A percentile compares a stretch with the other conserved stretches of the same genome.
Conservation (phyloP, 2,888 invertebrate species). For the Synanthedon tipuliformis region DNA sequence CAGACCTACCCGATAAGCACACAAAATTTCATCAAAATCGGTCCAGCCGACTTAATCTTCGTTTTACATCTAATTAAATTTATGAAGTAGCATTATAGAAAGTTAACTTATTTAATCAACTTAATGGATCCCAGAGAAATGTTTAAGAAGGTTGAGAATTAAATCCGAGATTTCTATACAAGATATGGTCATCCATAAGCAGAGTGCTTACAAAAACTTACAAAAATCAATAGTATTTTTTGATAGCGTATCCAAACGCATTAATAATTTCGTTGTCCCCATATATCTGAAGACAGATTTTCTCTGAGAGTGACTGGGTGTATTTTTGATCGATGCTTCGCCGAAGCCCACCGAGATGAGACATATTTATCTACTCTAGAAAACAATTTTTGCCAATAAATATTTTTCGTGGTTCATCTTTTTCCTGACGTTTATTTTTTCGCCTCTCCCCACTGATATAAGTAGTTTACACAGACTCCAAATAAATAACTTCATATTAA, state of each 20-base stretch:
- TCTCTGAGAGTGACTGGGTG: conserved; percentile 30
- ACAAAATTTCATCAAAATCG: too few relatives aligned
- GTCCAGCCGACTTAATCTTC: too few relatives aligned
- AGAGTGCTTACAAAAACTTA: too few relatives aligned
- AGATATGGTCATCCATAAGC: too few relatives aligned
- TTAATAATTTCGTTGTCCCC: conserved; percentile 3
- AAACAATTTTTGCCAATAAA: conserved; percentile 38
- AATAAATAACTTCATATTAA: too few relatives aligned
- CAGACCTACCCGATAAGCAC: too few relatives aligned
- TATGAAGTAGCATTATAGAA: too few relatives aligned
- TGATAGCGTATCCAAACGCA: background rate
- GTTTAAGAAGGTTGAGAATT: too few relatives aligned
- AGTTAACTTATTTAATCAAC: too few relatives aligned
- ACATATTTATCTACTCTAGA: conserved; percentile 42
- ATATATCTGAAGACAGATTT: conserved; percentile 14
- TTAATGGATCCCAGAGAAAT: too few relatives aligned
- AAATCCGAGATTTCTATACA: too few relatives aligned
- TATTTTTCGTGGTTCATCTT: conserved; percentile 22
- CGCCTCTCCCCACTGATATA: conserved; percentile 2
- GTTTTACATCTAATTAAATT: too few relatives aligned
- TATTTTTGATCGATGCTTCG: conserved; percentile 41
- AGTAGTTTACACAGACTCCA: background rate
- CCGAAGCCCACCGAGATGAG: conserved; percentile 14
- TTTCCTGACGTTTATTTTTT: conserved; percentile 8
- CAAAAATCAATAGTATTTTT: background rate